Base-by-base conservation (phyloP, 2,797 vertebrate genomes). In the Coilia nasus region DNA sequence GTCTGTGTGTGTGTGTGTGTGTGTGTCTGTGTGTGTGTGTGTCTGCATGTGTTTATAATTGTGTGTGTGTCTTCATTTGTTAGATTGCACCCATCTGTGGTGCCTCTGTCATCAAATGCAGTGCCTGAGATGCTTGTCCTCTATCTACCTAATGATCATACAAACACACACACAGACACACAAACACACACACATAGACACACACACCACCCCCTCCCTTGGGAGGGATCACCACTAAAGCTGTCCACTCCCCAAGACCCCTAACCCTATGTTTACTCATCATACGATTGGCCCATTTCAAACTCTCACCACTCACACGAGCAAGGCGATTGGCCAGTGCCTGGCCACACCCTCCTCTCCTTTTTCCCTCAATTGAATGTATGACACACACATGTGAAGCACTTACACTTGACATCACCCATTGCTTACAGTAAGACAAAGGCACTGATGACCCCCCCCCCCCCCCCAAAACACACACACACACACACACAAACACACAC, bases 21-120 rank as follows among this genome's bases (percentile, higher is more conserved):
- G 50, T 14, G 50, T 54, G 9, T 54, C 9, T 54, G 2, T 3
- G 50, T 54, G 50, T 54, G 1, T 3, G 50, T 54, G 50, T 54
- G 46, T 47, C 46, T 47, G 46, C 10, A 10, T 67, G 67, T 84
- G 75, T 54, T 59, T 84, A 54, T 87, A 78, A 28, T 60, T 67
- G 81, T 82, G 84, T 50, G 57, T 83, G 59, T 46, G 59, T n/a
- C 83, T 83, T 80, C 83, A 62, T 78, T 84, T 85, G 81, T 10
- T 54, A 10, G 9, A 10, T 41, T 35, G 35, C 67, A 41, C 15
- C 35, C 67, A 75, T 75, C 62, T 31, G 9, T 31, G 67, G 28
- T 75, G 67, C 31, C 31, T 41, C 67, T 75, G 19, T 21, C 1
- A 44, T 44, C 25, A 31, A 14, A 71, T 35, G 14, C 28, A 41